Conservation (phyloP, 30 jellyfish, hydroid and myxozoan genomes). For the Hydra vulgaris region DNA sequence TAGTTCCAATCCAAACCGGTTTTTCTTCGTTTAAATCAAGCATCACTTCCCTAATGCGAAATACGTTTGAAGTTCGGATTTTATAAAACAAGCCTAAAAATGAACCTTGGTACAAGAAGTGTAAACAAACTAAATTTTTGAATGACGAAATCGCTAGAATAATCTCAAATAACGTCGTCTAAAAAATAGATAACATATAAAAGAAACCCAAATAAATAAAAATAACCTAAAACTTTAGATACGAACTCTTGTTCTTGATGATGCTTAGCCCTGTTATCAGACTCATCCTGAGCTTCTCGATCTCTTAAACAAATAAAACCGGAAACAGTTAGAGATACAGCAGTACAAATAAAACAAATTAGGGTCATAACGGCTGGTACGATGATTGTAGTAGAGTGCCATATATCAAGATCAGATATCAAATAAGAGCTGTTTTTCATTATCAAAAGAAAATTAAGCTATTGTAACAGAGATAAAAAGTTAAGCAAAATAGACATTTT, state of each 20-base stretch:
- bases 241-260: slow-evolving; percentile 68
- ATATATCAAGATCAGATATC: slow-evolving; percentile 2
- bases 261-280: slow-evolving; percentile 37
- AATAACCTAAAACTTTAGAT: slow-evolving; percentile 38
- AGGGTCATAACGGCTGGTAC: slow-evolving; percentile 79
- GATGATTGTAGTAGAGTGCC: slow-evolving; percentile 23
- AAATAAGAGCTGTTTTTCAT: background rate
- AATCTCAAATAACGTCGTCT: no score
- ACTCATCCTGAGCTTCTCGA: slow-evolving; percentile 73
- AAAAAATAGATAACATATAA: no score
- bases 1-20: slow-evolving; percentile 73
- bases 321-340: slow-evolving; percentile 64
- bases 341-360: slow-evolving; percentile 70
- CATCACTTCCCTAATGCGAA: slow-evolving; percentile 50
- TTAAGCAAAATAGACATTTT: no score
- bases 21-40: slow-evolving; percentile 65
- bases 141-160: no score
- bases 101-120: no score
- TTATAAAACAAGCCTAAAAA: slow-evolving; percentile 47
- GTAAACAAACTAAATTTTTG: no score
- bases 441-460: background rate
- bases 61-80: slow-evolving; percentile 63
- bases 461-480: background rate
- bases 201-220: background rate
- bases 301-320: slow-evolving; percentile 82